Percentiles rank a stretch among this genome's conserved stretches.
These are phyloP conservation scores for Solea senegalensis DNA, from an alignment of 2,113 vertebrate species.

Conservation along the genomic window DNA sequence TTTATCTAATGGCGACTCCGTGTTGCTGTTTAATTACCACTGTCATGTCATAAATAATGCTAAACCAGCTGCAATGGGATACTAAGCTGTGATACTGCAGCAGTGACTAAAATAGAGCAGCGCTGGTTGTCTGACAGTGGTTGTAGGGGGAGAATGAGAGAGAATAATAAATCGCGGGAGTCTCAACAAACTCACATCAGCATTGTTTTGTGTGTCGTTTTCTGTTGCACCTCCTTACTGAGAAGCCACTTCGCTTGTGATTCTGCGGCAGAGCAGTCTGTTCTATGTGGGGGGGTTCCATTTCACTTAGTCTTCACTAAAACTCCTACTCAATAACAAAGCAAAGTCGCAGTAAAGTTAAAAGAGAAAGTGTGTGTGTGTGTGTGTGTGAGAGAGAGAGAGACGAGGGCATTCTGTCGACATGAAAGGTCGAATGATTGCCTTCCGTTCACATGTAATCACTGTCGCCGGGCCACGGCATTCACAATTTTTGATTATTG, in stretches of 20 bases:
- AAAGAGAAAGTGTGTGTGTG: conserved; percentile 11
- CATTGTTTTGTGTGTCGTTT: conserved; percentile 43
- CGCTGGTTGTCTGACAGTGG: not conserved
- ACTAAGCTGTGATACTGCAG: not conserved
- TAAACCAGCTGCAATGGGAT: not conserved
- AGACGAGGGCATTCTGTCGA: conserved; percentile 23
- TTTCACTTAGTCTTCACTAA: conserved; percentile 56
- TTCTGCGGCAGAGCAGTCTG: conserved; percentile 36
- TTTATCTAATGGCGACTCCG: too few species aligned
- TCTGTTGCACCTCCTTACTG: conserved; percentile 33
- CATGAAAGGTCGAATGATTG: conserved; percentile 59
- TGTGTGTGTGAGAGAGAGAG: not conserved
- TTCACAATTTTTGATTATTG: conserved; percentile 5
- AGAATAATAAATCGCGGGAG: conserved; percentile 2
- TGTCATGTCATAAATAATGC: not conserved
- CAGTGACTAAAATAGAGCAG: not conserved
- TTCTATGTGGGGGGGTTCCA: conserved; percentile 42
- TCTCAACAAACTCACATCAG: not conserved
- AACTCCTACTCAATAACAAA: conserved; percentile 42
- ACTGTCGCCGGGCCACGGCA: not conserved
- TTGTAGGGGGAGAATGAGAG: not conserved
- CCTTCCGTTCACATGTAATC: conserved; percentile 50
- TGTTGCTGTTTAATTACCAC: not conserved
- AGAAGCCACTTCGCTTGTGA: conserved; percentile 49
- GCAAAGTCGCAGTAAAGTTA: conserved; percentile 33